Evolutionary conservation across 1,140 invertebrate species (phyloP).

Genomic region (Chelonus insularis): DNA sequence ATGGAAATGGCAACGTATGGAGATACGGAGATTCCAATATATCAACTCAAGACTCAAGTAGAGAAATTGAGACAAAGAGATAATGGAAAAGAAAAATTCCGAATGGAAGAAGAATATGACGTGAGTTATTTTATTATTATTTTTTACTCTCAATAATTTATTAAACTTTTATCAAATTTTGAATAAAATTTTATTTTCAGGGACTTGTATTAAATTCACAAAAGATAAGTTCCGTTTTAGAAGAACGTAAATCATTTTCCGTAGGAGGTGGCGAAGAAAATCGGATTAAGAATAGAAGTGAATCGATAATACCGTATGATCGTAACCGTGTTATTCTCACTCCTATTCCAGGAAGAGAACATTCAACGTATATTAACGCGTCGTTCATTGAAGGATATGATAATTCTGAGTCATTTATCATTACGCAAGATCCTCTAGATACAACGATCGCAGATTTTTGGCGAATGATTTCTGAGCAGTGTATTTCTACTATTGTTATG

Average conservation of each 20-base stretch:
- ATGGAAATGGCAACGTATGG: constrained; percentile 93
- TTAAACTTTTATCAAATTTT: constrained; percentile 23
- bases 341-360: constrained; percentile 79
- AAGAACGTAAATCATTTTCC: constrained; percentile 79
- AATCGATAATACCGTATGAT: constrained; percentile 88
- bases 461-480: constrained; percentile 94
- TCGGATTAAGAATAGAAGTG: constrained; percentile 83
- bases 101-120: constrained; percentile 85
- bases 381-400: constrained; percentile 97
- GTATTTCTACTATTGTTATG: constrained; percentile 91
- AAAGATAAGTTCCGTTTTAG: constrained; percentile 79
- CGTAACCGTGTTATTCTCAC: constrained; percentile 85
- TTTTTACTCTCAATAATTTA: constrained; percentile 5
- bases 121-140: constrained; percentile 56
- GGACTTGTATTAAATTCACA: constrained; percentile 50
- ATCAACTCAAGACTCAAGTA: constrained; percentile 69
- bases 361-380: constrained; percentile 96
- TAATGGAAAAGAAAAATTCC: constrained; percentile 66
- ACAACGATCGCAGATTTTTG: constrained; percentile 91
- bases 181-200: constrained; percentile 23
- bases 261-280: constrained; percentile 85
- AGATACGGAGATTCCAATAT: constrained; percentile 83
- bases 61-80: constrained; percentile 73
- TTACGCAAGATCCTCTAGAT: constrained; percentile 92
- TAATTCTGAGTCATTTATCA: constrained; percentile 91